Evolutionary conservation across 2,113 vertebrate genomes (phyloP).

Genomic region (Notechis scutatus): DNA sequence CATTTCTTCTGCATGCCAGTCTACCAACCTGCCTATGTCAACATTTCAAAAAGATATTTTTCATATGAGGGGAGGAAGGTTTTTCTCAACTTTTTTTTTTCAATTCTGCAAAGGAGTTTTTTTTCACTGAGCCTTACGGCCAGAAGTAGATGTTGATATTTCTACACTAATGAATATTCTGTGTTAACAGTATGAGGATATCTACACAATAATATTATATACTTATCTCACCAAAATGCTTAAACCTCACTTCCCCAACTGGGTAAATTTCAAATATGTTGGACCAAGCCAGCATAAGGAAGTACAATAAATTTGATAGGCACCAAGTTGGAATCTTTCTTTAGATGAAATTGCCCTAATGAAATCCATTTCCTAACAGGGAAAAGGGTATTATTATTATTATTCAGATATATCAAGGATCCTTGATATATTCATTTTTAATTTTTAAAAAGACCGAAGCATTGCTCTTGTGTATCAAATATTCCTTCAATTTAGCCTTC

Average conservation of each 20-base stretch:
- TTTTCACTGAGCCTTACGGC: background rate
- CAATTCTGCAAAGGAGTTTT: slow-evolving; percentile 34
- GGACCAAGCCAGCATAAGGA: background rate
- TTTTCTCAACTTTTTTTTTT: slow-evolving; percentile 14
- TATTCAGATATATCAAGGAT: slow-evolving; percentile 39
- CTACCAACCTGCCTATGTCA: background rate
- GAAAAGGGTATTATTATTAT: slow-evolving; percentile 4
- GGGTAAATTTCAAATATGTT: background rate
- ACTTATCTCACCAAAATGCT: slow-evolving; percentile 45
- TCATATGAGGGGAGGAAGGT: background rate
- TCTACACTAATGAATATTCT: slow-evolving; percentile 43
- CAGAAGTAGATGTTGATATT: slow-evolving; percentile 16
- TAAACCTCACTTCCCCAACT: slow-evolving; percentile 47
- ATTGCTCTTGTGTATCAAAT: background rate
- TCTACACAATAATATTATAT: slow-evolving; percentile 53
- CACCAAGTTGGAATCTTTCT: slow-evolving; percentile 45
- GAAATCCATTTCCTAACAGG: slow-evolving; percentile 27
- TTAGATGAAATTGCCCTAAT: slow-evolving; percentile 37
- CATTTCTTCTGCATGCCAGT: slow-evolving; percentile 19
- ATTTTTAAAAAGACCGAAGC: slow-evolving; percentile 34
- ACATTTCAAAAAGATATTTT: slow-evolving; percentile 30
- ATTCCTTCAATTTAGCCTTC: background rate
- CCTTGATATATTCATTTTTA: slow-evolving; percentile 6
- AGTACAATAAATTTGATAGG: background rate
- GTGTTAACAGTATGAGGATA: slow-evolving; percentile 37